Evolutionary conservation across 2,113 vertebrate genomes (phyloP).

Genomic region (Anoura caudifer): DNA sequence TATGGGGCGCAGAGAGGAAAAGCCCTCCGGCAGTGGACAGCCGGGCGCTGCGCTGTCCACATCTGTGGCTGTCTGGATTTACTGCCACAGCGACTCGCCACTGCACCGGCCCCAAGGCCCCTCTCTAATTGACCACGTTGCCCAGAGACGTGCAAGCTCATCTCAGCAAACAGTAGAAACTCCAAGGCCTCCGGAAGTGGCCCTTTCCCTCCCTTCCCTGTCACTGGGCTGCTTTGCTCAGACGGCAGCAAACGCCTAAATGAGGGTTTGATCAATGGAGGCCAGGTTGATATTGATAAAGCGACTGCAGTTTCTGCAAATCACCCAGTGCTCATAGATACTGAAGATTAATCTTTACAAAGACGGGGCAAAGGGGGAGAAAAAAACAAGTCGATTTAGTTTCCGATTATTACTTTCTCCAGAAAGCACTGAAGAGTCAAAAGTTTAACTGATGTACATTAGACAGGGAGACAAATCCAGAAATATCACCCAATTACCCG

Average conservation of each 20-base stretch:
- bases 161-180: background rate
- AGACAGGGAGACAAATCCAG: conserved; percentile 64
- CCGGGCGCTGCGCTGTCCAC: accelerated
- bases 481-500: conserved; percentile 60
- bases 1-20: background rate
- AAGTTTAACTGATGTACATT: conserved; percentile 62
- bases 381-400: conserved; percentile 40
- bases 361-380: conserved; percentile 4
- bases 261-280: conserved; percentile 37
- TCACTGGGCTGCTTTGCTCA: background rate
- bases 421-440: conserved; percentile 55
- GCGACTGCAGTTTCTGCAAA: conserved; percentile 38
- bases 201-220: background rate
- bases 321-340: background rate
- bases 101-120: background rate
- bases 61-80: background rate
- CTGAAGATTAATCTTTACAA: conserved; percentile 60
- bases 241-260: background rate
- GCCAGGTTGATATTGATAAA: conserved; percentile 44
- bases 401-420: conserved; percentile 46
- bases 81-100: background rate
- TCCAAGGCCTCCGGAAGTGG: background rate
- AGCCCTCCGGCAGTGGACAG: background rate
- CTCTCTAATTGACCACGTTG: background rate
- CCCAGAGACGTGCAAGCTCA: background rate